Conservation (phyloP, 1,140 invertebrate species). For the Lepidurus packardi region DNA sequence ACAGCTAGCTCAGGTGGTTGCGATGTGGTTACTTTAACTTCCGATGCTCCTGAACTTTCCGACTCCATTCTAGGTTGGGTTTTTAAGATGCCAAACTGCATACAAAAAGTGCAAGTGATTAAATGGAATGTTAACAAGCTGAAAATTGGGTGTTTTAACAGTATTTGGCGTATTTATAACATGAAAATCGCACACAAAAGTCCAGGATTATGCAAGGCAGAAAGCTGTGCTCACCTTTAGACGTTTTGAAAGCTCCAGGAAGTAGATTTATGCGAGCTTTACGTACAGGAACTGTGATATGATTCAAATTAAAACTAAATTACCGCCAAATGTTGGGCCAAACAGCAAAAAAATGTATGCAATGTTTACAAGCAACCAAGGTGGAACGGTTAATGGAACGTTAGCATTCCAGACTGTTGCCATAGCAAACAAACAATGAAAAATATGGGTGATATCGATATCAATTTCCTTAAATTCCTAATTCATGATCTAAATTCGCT, state of each 20-base stretch:
- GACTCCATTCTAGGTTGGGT: not conserved
- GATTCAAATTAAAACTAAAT: slow-evolving; percentile 7
- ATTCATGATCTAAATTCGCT: too few species aligned
- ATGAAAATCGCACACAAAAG: not conserved
- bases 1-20: not conserved
- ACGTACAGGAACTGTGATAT: not conserved
- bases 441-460: not conserved
- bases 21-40: not conserved
- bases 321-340: slow-evolving; percentile 3
- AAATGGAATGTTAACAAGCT: not conserved
- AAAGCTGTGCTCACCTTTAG: not conserved
- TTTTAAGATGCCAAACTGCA: not conserved
- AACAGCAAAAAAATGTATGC: slow-evolving; percentile 7
- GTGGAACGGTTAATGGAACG: not conserved
- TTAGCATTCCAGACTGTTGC: not conserved
- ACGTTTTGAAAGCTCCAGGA: not conserved
- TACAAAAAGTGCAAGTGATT: not conserved
- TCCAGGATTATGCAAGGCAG: not conserved
- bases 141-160: not conserved
- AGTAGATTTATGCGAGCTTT: not conserved
- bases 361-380: slow-evolving; percentile 8
- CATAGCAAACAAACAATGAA: not conserved
- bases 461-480: not conserved
- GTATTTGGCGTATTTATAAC: not conserved
- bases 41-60: not conserved